Evolutionary conservation across 2,113 vertebrate species (phyloP), one percentile per base, ranked within the genome.

Genomic region (Tiliqua scincoides): DNA sequence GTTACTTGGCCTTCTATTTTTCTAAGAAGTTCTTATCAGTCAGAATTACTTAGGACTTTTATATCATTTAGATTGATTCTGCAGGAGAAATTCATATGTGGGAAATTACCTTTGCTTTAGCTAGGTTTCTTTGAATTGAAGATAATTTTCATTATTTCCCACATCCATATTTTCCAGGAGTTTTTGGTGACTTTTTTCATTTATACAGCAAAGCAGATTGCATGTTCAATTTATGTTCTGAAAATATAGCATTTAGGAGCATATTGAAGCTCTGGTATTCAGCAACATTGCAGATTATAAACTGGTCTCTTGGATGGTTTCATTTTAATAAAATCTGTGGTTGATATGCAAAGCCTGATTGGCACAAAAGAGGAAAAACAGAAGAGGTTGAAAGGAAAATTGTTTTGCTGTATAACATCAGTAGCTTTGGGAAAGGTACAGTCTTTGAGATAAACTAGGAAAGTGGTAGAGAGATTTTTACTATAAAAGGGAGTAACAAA

Each of bases 31-130:
- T 84, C 43, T 90, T 52, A 30, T 2, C 61, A 74, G n/a, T 68
- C 81, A 75, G n/a, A 48, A 25, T 90, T 83, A 75, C 79, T n/a
- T 71, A 43, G 82, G 91, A 93, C 88, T 92, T 92, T 72, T 80
- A 27, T 25, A 80, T 40, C 3, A 40, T 1, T 0, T 17, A 3
- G 32, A 7, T 30, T 52, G 74, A 76, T 11, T 83, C n/a, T 7
- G 77, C 73, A 83, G 61, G 61, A 40, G 20, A 20, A 67, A 73
- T 12, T 84, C 77, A 21, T 88, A n/a, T 65, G 3, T 75, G 3
- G 79, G 0, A 0, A 1, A 8, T 61, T 92, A 18, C 84, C 17
- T 52, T 43, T 71, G 85, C 75, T 70, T 10, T 62, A 11, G 61
- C 37, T 79, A 40, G 48, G 27, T 72, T 86, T 83, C 14, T 84